Conservation (phyloP, 2,888 invertebrate genomes). For the Laspeyria flexula region DNA sequence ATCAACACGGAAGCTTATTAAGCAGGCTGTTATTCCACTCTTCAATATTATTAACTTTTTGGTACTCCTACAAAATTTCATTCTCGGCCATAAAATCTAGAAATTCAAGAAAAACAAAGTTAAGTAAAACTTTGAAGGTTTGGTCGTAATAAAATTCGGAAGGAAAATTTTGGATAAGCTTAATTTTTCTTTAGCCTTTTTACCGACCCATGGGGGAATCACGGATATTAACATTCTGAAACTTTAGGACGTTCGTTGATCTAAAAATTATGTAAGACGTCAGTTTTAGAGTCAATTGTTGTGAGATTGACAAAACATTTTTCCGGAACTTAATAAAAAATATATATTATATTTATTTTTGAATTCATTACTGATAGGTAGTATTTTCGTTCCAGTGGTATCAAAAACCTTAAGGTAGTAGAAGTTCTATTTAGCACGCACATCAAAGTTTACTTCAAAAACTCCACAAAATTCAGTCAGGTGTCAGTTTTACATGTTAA, state of each 20-base stretch:
- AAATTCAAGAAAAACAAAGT: constrained; percentile 41
- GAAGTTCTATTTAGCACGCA: too few species aligned
- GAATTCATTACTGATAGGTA: too few species aligned
- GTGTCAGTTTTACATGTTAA: too few species aligned
- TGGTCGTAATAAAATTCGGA: constrained; percentile 34
- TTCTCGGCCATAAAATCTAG: constrained; percentile 39
- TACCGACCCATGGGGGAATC: constrained; percentile 8
- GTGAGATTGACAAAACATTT: too few species aligned
- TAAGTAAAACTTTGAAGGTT: constrained; percentile 33
- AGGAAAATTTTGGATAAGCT: constrained; percentile 32
- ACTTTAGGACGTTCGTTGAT: constrained; percentile 4
- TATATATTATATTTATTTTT: too few species aligned
- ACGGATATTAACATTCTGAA: constrained; percentile 6
- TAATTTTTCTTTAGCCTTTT: constrained; percentile 38
- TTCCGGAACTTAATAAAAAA: too few species aligned
- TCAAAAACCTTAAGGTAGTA: too few species aligned
- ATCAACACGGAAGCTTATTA: constrained; percentile 6
- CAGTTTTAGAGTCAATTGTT: background rate
- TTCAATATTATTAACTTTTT: constrained; percentile 29
- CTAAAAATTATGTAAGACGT: background rate
- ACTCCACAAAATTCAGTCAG: too few species aligned
- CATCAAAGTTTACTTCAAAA: too few species aligned
- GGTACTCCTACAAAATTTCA: constrained; percentile 24
- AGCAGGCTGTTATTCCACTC: constrained; percentile 23
- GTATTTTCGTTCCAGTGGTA: too few species aligned